A percentile compares a stretch with the other conserved stretches of the same genome.
phyloP scores from a whole-genome alignment of 2,888 invertebrate species.

The Sialis fuliginosa region DNA sequence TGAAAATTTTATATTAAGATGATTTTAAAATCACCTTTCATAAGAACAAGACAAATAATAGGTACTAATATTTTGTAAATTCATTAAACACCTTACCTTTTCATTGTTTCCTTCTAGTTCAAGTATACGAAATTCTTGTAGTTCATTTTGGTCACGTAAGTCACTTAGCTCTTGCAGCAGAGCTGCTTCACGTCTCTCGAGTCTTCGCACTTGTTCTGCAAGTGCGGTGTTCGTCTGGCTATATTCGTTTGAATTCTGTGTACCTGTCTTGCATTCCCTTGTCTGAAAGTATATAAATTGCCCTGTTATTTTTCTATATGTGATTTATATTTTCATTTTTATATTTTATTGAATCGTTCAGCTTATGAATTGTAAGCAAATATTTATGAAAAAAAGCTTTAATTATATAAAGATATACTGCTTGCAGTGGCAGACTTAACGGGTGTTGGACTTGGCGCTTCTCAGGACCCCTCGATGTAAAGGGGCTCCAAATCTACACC shows the following conservation, averaged over 20 bases:
- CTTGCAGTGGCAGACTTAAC: no score
- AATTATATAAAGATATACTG: no score
- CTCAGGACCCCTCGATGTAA: no score
- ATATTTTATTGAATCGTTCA: no score
- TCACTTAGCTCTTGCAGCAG: conserved; percentile 51
- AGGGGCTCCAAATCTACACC: no score
- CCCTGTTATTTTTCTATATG: no score
- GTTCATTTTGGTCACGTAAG: conserved; percentile 60
- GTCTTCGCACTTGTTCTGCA: conserved; percentile 24
- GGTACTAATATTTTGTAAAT: neutral
- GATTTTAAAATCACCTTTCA: neutral
- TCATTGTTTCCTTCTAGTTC: conserved; percentile 53
- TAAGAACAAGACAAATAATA: neutral
- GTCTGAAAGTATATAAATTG: conserved; percentile 12
- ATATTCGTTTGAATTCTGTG: conserved; percentile 17
- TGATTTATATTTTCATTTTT: no score
- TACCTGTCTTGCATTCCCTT: conserved; percentile 14
- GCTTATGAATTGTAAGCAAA: no score
- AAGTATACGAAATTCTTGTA: conserved; percentile 59
- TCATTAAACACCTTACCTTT: conserved; percentile 4
- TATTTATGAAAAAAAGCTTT: no score
- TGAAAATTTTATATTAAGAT: neutral
- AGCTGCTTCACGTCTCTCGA: conserved; percentile 33
- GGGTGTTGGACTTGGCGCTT: no score
- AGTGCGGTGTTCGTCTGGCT: conserved; percentile 13